Evolutionary conservation across 37 sponge, comb jelly and placozoan species (phyloP), one percentile per base, ranked within the genome.

Genomic region (Geodia barretti): DNA sequence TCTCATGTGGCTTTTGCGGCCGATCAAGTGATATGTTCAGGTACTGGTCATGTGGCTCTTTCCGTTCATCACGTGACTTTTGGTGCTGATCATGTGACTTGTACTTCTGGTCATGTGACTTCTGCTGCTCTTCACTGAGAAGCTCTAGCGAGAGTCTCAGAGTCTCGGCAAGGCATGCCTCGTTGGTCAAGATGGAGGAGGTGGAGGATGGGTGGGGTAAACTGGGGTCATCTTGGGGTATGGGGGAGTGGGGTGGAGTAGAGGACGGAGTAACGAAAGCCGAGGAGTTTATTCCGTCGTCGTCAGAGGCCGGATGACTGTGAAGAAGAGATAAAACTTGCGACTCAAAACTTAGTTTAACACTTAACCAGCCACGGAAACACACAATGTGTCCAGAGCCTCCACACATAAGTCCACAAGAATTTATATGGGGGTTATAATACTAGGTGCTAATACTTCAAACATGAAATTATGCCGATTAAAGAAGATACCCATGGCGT

Each of bases 211-310:
- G n/a, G 11, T 47, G 11, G 14, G 54, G 7, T 7, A 47, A 14
- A 7, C 54, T 7, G 14, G 7, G 11, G 20, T 29, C 28, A 5
- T 9, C 21, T 65, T 9, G 31, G 24, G 20, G 19, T 9, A n/a
- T n/a, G 19, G 67, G 67, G 67, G 67, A 65, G 67, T n/a, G 31
- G 31, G 67, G 24, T 9, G 7, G 67, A n/a, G 67, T 30, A 17
- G 21, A 9, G 31, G 24, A 65, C 21, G 67, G 67, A 65, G 67
- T 65, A n/a, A 65, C 67, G 31, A 30, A 65, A 23, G 67, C 67
- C 19, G 67, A 65, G 24, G 67, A 65, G 7, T n/a, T 30, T n/a
- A 65, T 7, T 23, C 67, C 31, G 24, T 29, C 31, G 24, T 65
- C 31, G 7, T 65, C 67, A 23, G 67, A 65, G 9, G 31, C 31